phyloP scores from a whole-genome alignment of 2,113 vertebrate genomes.

The Lophochroa leadbeateri region DNA sequence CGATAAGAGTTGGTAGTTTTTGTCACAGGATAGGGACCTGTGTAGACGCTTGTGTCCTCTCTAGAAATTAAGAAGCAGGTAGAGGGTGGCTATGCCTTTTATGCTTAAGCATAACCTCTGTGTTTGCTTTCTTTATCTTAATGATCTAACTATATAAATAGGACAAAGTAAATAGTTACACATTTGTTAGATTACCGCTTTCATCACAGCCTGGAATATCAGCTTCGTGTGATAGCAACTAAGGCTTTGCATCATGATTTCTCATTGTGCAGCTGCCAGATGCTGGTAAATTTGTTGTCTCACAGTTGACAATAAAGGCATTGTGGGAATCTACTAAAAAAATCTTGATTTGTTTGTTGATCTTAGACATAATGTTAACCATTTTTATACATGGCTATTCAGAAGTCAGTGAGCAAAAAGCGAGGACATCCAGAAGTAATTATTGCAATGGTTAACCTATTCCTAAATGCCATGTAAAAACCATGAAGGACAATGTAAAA shows the following conservation, averaged over 20 bases:
- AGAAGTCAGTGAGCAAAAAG: background rate
- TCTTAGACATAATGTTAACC: background rate
- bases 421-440: background rate
- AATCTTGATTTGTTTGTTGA: background rate
- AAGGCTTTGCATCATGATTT: background rate
- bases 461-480: background rate
- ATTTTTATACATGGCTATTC: background rate
- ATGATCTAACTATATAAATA: background rate
- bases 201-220: background rate
- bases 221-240: background rate
- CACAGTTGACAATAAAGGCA: background rate
- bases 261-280: background rate
- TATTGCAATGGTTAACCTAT: background rate
- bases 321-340: background rate
- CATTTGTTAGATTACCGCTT: background rate
- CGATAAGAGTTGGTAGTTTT: background rate
- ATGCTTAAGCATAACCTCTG: background rate
- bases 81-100: background rate
- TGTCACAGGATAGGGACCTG: background rate
- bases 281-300: background rate
- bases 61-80: background rate
- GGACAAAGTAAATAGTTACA: background rate
- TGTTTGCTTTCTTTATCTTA: background rate
- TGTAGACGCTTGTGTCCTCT: background rate
- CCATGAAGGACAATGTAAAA: background rate